Evolutionary conservation across 2,797 vertebrate genomes (phyloP), one percentile per base, ranked within the genome.

Genomic region (Apodemus agrarius): DNA sequence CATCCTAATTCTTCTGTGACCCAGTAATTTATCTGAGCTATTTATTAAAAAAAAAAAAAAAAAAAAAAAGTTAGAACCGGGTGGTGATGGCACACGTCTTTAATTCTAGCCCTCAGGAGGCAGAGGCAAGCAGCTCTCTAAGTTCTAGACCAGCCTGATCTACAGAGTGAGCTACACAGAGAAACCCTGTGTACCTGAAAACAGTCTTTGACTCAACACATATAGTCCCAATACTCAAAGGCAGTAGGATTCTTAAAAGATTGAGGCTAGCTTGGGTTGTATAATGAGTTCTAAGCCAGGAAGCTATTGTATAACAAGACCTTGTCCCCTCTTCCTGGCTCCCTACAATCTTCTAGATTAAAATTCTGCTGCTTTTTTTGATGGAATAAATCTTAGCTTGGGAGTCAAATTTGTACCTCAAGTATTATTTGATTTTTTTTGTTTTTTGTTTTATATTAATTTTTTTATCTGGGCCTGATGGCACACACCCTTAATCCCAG

Each of bases 1-100:
- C 82, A 37, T 90, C 81, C 43, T 90, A 85, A 88, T 95, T 87
- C 29, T 93, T 46, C 61, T 93, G 11, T 75, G 93, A 91, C 80
- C 37, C n/a, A 91, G 83, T 94, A 84, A 65, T 94, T 84, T 91
- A 31, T 72, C 52, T 90, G 54, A 84, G 40, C 37, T 91, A 46
- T 43, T 94, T 78, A 89, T 65, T 31, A 31, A 12, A 63, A 63
- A 65, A 4, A 49, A 65, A 12, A 3, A 57, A 65, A 67, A 69
- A 5, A 34, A 72, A 72, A 69, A 2, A 67, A 72, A 72, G 67
- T 37, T 21, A 10, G 67, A 37, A 3, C 34, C 57, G 10, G 49
- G 9, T 21, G 12, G 52, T n/a, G 83, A 21, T 74, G 85, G 34
- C 6, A 1, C 29, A 49, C 2, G 22, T 13, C 1, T 57, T 57